Base-by-base conservation (phyloP, 2,888 invertebrate genomes). In the Disparrhopalites patrizii region DNA sequence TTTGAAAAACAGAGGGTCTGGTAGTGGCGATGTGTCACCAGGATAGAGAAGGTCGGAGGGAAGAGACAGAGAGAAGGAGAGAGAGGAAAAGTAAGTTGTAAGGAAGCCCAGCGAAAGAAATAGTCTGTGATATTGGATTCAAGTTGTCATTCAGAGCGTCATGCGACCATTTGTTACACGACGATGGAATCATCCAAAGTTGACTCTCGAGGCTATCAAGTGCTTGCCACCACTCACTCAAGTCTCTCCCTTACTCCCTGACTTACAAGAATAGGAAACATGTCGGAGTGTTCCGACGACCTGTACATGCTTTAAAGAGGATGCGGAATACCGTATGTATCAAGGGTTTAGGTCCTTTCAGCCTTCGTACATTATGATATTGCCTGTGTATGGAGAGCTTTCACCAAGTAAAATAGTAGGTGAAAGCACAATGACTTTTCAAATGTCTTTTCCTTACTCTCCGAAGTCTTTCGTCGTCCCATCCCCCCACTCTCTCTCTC, bases 81-180 rank as follows among this genome's bases (percentile, higher is more conserved):
- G 33, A 58, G 27, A 7, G 58, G 50, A n/a, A 23, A 38, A 61
- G 61, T 61, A 61, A 61, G 61, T 52, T 61, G 36, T 61, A 33
- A n/a, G n/a, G 51, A 52, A 61, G 61, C 51, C 50, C 51, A 61
- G 61, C 18, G 36, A 52, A 51, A 27, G 50, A 51, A 52, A 63
- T 23, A 40, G 33, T 62, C 38, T 38, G 43, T 62, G 66, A 62
- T 66, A 58, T 57, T 67, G 67, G 67, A 67, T 62, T 67, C 62
- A 62, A 66, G 67, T 67, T 67, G 67, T 67, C 67, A 67, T 67
- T 67, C 67, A 67, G 50, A 23, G 23, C 43, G 57, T 67, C 62
- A 57, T 62, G 67, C 52, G 58, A 63, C 67, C 67, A 67, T 67
- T 67, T 67, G 67, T 67, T 67, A 67, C 63, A 66, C 30, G 56